Conservation (phyloP, 1,140 invertebrate species). For the Coptotermes formosanus region DNA sequence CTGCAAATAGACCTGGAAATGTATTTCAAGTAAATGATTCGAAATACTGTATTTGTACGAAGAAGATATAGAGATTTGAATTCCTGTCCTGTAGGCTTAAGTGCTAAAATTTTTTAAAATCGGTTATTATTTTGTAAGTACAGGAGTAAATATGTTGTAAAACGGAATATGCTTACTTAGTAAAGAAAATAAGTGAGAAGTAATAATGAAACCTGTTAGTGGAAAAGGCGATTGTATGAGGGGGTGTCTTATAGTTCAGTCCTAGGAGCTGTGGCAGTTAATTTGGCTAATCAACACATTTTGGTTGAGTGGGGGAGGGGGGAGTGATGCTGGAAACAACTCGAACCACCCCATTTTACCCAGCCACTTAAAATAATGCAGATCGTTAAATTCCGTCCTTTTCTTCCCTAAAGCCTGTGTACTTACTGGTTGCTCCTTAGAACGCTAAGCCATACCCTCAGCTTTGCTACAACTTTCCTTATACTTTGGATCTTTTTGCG, state of each 20-base stretch:
- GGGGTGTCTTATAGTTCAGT: background rate
- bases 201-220: conserved; percentile 9
- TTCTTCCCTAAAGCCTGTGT: background rate
- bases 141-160: background rate
- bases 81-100: background rate
- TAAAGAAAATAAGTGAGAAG: background rate
- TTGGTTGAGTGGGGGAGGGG: background rate
- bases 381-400: conserved; percentile 11
- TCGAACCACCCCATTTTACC: conserved; percentile 10
- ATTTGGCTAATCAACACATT: conserved; percentile 16
- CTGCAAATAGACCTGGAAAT: no score
- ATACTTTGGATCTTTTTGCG: background rate
- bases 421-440: background rate
- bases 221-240: background rate
- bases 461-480: background rate
- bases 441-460: background rate
- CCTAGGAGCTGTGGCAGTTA: conserved; percentile 1
- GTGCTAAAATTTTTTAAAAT: background rate
- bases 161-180: background rate
- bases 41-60: no score
- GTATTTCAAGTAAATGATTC: no score
- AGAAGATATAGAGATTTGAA: background rate
- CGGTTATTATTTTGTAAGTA: background rate
- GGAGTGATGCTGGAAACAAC: background rate
- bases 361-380: conserved; percentile 16